Evolutionary conservation across 2,888 invertebrate genomes (phyloP), one percentile per base, ranked within the genome.

Genomic region (Drosophila subquinaria): DNA sequence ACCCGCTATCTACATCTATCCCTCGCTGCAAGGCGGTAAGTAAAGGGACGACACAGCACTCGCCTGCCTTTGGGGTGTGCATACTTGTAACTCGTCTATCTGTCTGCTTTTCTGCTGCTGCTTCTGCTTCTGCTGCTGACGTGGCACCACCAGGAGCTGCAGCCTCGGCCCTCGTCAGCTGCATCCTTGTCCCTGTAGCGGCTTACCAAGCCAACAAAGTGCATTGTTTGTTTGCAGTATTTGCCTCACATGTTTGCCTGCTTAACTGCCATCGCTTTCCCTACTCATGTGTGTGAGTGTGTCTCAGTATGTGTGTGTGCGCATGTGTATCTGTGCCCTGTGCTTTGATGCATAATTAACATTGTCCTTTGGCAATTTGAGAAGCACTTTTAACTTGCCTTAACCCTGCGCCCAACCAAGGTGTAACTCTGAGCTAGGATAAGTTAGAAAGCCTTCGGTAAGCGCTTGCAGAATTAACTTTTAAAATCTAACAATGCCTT

Each of bases 21-120:
- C 96, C 79, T 95, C 96, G 69, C 93, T 95, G 67, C 95, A 96
- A 94, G 96, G 96, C 94, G 96, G 96, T 96, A 93, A 94, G 94
- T 93, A 73, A 66, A 48, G 55, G 40, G 17, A 15, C 45, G 11
- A 33, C 36, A 43, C 40, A 20, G 43, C 9, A 13, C 35, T 27
- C 15, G 15, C 36, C 38, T 17, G 30, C 15, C 23, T 27, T 30
- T 17, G 65, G 57, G 51, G 57, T 61, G 53, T 51, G 68, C 69
- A 59, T 59, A 61, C 73, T 68, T 78, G 72, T 69, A 67, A 68
- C 27, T 27, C 69, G 63, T 74, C 57, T 73, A 69, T 75, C 78
- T 78, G 69, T 73, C 67, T 79, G 56, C 45, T 13, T 67, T 60
- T 57, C 66, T 76, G 57, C 69, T 47, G 60, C 57, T 63, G 59